Percentiles rank a stretch among this genome's conserved stretches.
Evolutionary conservation across 2,888 invertebrate species (phyloP).

Genomic region (Petrolisthes cinctipes): DNA sequence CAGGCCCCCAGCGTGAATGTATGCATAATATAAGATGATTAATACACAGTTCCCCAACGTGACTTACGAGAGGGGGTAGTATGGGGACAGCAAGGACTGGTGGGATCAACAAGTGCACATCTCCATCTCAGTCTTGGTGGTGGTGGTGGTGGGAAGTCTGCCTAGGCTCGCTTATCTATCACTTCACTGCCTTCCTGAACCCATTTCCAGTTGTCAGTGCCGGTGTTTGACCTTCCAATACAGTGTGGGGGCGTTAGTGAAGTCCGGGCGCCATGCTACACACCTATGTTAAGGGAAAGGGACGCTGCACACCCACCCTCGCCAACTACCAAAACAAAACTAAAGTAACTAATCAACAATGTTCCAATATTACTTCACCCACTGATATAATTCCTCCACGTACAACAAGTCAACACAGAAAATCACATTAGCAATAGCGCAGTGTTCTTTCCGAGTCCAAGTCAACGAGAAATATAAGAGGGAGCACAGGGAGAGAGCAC

Average conservation of each 20-base stretch:
- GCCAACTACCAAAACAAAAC: slow-evolving; percentile 37
- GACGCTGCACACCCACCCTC: slow-evolving; percentile 33
- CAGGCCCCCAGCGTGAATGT: too few species aligned
- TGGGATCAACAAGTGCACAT: slow-evolving; percentile 38
- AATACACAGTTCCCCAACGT: neutral
- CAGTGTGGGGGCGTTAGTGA: slow-evolving; percentile 7
- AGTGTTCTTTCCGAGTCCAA: neutral
- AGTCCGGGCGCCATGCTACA: slow-evolving; percentile 32
- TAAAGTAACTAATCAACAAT: slow-evolving; percentile 47
- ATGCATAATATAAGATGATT: neutral
- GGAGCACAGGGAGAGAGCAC: slow-evolving; percentile 8
- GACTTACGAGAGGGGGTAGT: slow-evolving; percentile 6
- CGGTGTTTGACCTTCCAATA: neutral
- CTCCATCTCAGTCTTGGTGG: neutral
- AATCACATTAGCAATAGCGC: neutral
- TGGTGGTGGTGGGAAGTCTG: neutral
- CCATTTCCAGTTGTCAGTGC: slow-evolving; percentile 20
- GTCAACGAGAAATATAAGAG: neutral
- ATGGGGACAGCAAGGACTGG: slow-evolving; percentile 13
- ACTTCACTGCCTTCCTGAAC: neutral
- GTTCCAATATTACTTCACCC: slow-evolving; percentile 37
- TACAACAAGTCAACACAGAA: neutral
- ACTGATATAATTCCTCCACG: neutral
- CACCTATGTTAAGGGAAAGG: slow-evolving; percentile 7
- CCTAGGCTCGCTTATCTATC: neutral